Conservation (phyloP, 2,888 invertebrate species). For the Leucophora obtusa region DNA sequence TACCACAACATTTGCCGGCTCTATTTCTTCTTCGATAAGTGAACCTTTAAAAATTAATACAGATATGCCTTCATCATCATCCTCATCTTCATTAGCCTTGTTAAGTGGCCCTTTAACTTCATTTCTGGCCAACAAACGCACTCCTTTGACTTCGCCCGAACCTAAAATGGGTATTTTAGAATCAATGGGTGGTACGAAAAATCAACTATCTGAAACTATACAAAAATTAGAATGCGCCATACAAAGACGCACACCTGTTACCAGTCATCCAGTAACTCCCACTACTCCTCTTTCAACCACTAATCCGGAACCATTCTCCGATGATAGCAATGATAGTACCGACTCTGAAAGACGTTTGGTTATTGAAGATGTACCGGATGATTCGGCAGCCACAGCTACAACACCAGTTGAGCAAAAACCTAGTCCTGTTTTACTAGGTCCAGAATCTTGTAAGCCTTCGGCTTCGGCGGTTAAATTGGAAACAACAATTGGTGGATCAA, state of each 20-base stretch:
- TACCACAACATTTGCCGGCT: conserved; percentile 15
- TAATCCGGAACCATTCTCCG: conserved; percentile 76
- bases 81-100: conserved; percentile 46
- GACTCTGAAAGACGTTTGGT: conserved; percentile 83
- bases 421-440: conserved; percentile 67
- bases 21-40: conserved; percentile 54
- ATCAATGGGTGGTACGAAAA: conserved; percentile 79
- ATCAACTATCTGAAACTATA: conserved; percentile 82
- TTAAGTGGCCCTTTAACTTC: conserved; percentile 62
- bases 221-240: conserved; percentile 81
- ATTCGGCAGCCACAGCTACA: conserved; percentile 63
- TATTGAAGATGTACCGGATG: conserved; percentile 80
- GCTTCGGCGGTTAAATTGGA: conserved; percentile 66
- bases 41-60: conserved; percentile 75
- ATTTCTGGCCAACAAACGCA: conserved; percentile 66
- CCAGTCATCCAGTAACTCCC: conserved; percentile 67
- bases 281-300: conserved; percentile 66
- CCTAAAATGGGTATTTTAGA: conserved; percentile 76
- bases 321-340: conserved; percentile 83
- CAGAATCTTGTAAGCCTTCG: conserved; percentile 53
- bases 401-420: conserved; percentile 67
- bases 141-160: conserved; percentile 74
- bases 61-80: conserved; percentile 57
- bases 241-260: conserved; percentile 74
- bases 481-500: conserved; percentile 54